A percentile compares a stretch with the other conserved stretches of the same genome.
phyloP scores from a whole-genome alignment of 2,113 vertebrate species.

The Nanorana parkeri region DNA sequence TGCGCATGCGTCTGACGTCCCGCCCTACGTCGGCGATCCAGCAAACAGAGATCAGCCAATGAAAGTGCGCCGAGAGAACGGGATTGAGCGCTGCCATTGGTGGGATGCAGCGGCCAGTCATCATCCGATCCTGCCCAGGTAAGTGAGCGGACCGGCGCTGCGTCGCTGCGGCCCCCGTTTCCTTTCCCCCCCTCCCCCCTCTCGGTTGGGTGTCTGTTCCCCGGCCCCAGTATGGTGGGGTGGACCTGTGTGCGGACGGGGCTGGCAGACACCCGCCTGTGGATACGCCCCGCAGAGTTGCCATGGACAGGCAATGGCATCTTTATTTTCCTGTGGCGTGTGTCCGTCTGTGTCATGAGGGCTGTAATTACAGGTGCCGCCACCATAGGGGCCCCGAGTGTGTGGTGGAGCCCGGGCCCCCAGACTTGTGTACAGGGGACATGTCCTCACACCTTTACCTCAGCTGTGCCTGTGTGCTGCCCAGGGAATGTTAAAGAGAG shows the following conservation, averaged over 20 bases:
- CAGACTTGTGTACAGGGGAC: too few species aligned
- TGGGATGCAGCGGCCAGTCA: slow-evolving; percentile 27
- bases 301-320: neutral
- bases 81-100: slow-evolving; percentile 33
- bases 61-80: neutral
- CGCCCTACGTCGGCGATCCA: slow-evolving; percentile 20
- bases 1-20: neutral
- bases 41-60: slow-evolving; percentile 3
- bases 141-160: slow-evolving; percentile 39
- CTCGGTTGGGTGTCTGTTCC: neutral
- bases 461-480: neutral
- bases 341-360: neutral
- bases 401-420: neutral
- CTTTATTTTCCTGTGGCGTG: neutral
- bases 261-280: neutral
- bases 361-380: neutral
- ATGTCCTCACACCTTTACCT: too few species aligned
- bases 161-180: slow-evolving; percentile 1
- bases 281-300: neutral
- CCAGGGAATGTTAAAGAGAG: neutral
- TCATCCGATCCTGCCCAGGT: slow-evolving; percentile 42
- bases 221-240: neutral
- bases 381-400: too few species aligned
- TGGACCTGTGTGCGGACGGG: neutral
- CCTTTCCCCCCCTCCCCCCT: neutral